These are phyloP conservation scores for Sitta europaea DNA, from an alignment of 2,113 vertebrate species.

Conservation along the genomic window DNA sequence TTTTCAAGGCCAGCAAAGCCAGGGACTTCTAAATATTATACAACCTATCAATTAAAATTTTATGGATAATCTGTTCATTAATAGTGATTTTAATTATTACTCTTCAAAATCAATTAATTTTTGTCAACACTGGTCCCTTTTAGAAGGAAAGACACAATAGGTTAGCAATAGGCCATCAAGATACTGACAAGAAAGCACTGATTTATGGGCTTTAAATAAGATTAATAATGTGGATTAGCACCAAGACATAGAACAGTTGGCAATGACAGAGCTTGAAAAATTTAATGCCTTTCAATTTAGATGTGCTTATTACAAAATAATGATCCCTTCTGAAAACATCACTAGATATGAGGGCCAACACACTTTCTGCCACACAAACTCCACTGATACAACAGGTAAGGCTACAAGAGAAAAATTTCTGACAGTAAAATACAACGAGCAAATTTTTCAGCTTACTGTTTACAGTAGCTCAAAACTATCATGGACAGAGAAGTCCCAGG, in stretches of 20 bases:
- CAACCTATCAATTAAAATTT: slow-evolving; percentile 17
- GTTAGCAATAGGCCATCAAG: background rate
- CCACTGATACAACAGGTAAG: background rate
- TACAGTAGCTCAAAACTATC: background rate
- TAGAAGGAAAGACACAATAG: slow-evolving; percentile 8
- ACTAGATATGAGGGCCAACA: background rate
- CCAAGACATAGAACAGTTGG: slow-evolving; percentile 1
- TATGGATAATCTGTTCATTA: slow-evolving; percentile 34
- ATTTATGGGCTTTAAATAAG: slow-evolving; percentile 29
- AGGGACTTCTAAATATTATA: slow-evolving; percentile 19
- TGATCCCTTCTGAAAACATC: background rate
- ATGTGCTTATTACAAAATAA: slow-evolving; percentile 40
- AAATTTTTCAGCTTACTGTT: slow-evolving; percentile 6
- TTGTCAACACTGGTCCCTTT: slow-evolving; percentile 15
- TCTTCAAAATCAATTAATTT: slow-evolving; percentile 11
- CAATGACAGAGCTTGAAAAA: slow-evolving; percentile 7
- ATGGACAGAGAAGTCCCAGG: background rate
- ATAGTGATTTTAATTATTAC: slow-evolving; percentile 10
- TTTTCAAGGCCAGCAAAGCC: slow-evolving; percentile 42
- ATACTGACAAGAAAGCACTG: slow-evolving; percentile 9
- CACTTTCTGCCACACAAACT: background rate
- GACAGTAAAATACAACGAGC: background rate
- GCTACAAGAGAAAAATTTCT: background rate
- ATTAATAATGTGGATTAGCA: slow-evolving; percentile 53
- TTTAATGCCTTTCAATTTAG: slow-evolving; percentile 40